Conservation (phyloP, 2,113 vertebrate genomes). For the Todiramphus saurophagus region DNA sequence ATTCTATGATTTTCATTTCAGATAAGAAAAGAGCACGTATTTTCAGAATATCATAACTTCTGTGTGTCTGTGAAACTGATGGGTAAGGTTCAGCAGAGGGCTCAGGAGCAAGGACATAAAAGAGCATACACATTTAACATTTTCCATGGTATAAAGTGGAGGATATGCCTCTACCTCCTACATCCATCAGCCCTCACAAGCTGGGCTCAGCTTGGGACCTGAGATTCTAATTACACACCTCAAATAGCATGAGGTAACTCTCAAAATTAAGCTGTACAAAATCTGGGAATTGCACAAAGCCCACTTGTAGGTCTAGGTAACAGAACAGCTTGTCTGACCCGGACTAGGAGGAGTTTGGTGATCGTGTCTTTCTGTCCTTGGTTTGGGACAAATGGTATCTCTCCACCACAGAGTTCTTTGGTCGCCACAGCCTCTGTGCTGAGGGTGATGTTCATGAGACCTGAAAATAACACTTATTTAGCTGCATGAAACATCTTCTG, state of each 20-base stretch:
- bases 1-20: neutral
- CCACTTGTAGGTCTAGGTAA: neutral
- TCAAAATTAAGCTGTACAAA: neutral
- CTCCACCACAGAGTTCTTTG: conserved; percentile 32
- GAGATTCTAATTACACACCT: neutral
- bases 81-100: neutral
- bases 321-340: conserved; percentile 50
- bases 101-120: neutral
- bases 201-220: neutral
- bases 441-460: conserved; percentile 52
- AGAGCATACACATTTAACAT: neutral
- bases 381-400: conserved; percentile 34
- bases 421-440: conserved; percentile 60
- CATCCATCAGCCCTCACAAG: accelerated
- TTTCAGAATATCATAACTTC: neutral
- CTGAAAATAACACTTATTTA: conserved; percentile 25
- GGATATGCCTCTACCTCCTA: neutral
- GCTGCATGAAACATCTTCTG: neutral
- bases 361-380: conserved; percentile 52
- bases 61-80: neutral
- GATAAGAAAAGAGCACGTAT: neutral
- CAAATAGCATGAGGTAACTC: neutral
- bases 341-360: conserved; percentile 64
- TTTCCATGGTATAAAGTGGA: neutral
- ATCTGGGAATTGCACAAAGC: neutral